A percentile compares a stretch with the other conserved stretches of the same genome.
Evolutionary conservation across 2,797 vertebrate species (phyloP).

Genomic region (Tokudaia tokunoshimensis): DNA sequence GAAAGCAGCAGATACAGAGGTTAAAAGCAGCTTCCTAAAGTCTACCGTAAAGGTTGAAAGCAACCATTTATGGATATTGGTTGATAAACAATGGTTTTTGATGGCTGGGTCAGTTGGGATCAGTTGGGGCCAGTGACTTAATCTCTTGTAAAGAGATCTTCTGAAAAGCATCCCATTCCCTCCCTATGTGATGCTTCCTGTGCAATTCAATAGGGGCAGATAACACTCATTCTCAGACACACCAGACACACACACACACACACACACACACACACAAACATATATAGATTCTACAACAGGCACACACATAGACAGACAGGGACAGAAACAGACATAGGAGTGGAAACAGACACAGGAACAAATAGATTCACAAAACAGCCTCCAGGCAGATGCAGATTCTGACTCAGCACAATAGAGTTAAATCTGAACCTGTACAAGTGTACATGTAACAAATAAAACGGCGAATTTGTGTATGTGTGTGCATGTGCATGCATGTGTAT

Average conservation of each 20-base stretch:
- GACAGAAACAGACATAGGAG: neutral
- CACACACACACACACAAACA: neutral
- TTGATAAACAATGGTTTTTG: neutral
- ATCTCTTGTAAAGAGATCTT: neutral
- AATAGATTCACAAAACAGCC: neutral
- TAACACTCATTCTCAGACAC: neutral
- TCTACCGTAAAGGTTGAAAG: neutral
- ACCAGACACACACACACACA: neutral
- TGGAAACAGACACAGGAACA: neutral
- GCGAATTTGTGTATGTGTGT: neutral
- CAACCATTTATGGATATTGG: neutral
- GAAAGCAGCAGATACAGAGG: neutral
- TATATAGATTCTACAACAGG: neutral
- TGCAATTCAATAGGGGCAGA: neutral
- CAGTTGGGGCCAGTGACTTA: neutral
- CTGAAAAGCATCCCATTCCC: neutral
- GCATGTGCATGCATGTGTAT: neutral
- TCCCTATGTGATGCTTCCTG: neutral
- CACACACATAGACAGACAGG: neutral
- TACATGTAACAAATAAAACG: neutral
- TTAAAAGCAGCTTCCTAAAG: neutral
- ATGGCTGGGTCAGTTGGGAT: neutral
- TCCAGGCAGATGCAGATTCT: neutral
- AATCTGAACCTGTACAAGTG: neutral
- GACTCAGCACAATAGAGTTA: neutral